Evolutionary conservation across 2,888 invertebrate genomes (phyloP).

Genomic region (Troides aeacus): DNA sequence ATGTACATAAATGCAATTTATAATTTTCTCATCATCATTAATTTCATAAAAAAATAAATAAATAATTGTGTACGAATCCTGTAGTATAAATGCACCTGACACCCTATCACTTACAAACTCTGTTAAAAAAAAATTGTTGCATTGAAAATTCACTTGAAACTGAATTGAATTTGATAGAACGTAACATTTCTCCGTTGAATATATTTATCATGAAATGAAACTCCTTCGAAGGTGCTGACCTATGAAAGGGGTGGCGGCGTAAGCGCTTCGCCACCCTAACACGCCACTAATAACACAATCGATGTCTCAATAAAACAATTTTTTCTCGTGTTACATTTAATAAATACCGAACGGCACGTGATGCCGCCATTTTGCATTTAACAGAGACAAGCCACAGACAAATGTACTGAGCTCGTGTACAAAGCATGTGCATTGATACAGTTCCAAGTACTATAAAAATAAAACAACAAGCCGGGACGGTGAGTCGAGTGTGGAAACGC

Average conservation of each 20-base stretch:
- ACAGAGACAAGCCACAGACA: conserved; percentile 31
- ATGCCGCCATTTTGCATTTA: conserved; percentile 50
- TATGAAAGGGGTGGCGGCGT: conserved; percentile 53
- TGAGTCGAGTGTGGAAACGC: conserved; percentile 53
- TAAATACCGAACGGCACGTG: conserved; percentile 68
- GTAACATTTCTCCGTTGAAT: neutral
- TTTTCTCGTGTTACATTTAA: conserved; percentile 39
- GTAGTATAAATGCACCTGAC: conserved; percentile 23
- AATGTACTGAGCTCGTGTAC: conserved; percentile 2
- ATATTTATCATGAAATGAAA: conserved; percentile 23
- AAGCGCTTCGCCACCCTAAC: conserved; percentile 46
- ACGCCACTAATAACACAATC: conserved; percentile 47
- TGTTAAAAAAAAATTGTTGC: too few relatives aligned
- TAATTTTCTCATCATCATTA: conserved; percentile 32
- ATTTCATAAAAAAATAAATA: conserved; percentile 35
- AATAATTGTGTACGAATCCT: conserved; percentile 10
- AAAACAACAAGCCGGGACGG: conserved; percentile 51
- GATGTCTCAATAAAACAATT: conserved; percentile 6
- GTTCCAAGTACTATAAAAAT: conserved; percentile 39
- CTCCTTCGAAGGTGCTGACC: too few relatives aligned
- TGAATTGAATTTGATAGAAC: too few relatives aligned
- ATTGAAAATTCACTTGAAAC: too few relatives aligned
- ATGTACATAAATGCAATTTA: conserved; percentile 68
- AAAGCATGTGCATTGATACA: conserved; percentile 11
- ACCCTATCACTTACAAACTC: too few relatives aligned